A percentile compares a stretch with the other conserved stretches of the same genome.
Evolutionary conservation across 2,113 vertebrate genomes (phyloP).

Genomic region (Chionomys nivalis): DNA sequence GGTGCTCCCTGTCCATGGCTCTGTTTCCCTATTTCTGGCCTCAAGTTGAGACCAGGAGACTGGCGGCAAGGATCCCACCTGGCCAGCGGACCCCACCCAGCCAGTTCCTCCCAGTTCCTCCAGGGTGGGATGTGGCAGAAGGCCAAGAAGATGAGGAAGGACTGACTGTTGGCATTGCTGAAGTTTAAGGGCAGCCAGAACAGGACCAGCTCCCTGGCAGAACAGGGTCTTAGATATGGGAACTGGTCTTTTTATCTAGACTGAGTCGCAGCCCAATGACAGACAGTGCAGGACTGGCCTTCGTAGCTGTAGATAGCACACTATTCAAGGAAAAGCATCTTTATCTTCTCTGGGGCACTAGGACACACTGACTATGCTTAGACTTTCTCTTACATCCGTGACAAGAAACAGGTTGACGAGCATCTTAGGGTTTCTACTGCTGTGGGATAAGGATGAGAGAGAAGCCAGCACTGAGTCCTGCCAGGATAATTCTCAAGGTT

Average conservation of each 20-base stretch:
- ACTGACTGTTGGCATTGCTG: neutral
- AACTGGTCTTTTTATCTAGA: neutral
- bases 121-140: neutral
- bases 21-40: neutral
- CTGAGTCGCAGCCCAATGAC: neutral
- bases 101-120: neutral
- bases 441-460: neutral
- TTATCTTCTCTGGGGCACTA: neutral
- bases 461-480: neutral
- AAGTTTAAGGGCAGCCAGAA: neutral
- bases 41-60: neutral
- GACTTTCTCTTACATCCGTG: neutral
- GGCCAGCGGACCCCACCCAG: neutral
- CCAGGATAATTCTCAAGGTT: neutral
- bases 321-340: neutral
- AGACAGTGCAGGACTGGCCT: fast-evolving
- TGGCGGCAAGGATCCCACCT: neutral
- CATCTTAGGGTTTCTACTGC: neutral
- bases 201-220: neutral
- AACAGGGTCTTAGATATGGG: neutral
- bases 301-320: neutral
- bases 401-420: neutral
- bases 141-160: neutral
- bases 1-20: neutral
- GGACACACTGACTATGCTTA: neutral